Base-by-base conservation (phyloP, 2,113 vertebrate species). In the Pongo pygmaeus region DNA sequence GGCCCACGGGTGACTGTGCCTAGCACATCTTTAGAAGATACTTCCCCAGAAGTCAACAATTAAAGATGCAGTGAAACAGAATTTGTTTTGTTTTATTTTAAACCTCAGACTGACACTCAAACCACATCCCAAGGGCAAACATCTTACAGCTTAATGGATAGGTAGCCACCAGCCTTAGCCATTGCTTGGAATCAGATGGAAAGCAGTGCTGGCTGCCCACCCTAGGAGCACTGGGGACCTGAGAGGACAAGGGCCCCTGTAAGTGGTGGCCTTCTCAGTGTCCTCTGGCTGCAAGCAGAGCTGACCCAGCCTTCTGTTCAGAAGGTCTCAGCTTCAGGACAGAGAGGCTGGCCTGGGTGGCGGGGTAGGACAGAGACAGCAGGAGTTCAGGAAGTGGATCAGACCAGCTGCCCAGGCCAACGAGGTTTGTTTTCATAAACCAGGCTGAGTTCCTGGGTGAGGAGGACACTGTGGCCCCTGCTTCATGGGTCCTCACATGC, bases 51-150 rank as follows among this genome's bases (percentile, higher is more conserved):
- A 78, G 90, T 96, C 81, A 94, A 55, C 46, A 80, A 40, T 84
- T 72, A 38, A 61, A 72, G 50, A 69, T 25, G 8, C 48, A 92
- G 17, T 40, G 46, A 84, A 89, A 59, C 48, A 20, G 14, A 97
- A 67, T 84, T 93, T 78, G 57, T 95, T 89, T 96, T 84, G 84
- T 96, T 86, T 48, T 52, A 14, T 72, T 93, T 97, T 87, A 86
- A 97, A 93, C 52, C 84, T 83, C 88, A 83, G 75, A 83, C 84
- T 83, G 40, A 69, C 91, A 43, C 75, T 92, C 25, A 89, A 92
- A 85, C 83, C 90, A 93, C 35, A 93, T 91, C 48, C 57, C 35
- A 70, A 91, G n/a, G 75, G 67, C 84, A 98, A 96, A 93, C 87
- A 79, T 91, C 78, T 86, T 93, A 22, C 16, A 48, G 91, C 43